Evolutionary conservation across 2,113 vertebrate genomes (phyloP), one percentile per base, ranked within the genome.

Genomic region (Chamaea fasciata): DNA sequence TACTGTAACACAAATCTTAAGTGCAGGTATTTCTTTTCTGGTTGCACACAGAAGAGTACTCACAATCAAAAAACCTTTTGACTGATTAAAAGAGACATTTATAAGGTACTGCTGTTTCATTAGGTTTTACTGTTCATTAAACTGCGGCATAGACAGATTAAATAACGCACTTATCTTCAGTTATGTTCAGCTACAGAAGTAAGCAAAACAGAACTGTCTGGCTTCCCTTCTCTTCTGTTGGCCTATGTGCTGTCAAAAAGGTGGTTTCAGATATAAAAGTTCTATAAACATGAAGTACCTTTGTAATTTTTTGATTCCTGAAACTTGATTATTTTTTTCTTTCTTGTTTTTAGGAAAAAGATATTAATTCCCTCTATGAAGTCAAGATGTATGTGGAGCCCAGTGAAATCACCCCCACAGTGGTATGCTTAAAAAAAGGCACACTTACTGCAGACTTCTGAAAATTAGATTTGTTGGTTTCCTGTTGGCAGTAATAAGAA

Each of bases 331-430:
- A 2, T 55, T 82, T 44, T 47, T 22, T 69, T 70, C 24, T 76
- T 47, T 91, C 89, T 44, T 94, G 41, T 76, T 93, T 91, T 65
- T 97, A 99, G 99, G 98, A 98, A 95, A 98, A 98, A 91, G 98
- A 98, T 83, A 97, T 98, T 44, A 98, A 98, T 76, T 98, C 98
- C 10, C 97, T 99, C 59, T 99, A 99, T 57, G 98, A 98, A 2
- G 94, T 98, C 90, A 99, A 98, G 95, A 98, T 98, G 69, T 99
- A 99, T 7, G 99, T 99, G 97, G 98, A 99, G 42, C 99, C 99
- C 47, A 99, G 98, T 55, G 99, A 99, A 97, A 99, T 99, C 70
- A 98, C 98, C 28, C 98, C 98, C 21, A 96, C 98, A 28, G 96
- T 98, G 98, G 99, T 99, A 98, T 4, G 97, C 67, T 59, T 86